A percentile compares a stretch with the other conserved stretches of the same genome.
phyloP scores from a whole-genome alignment of 1,140 invertebrate species.

The Atta texana region DNA sequence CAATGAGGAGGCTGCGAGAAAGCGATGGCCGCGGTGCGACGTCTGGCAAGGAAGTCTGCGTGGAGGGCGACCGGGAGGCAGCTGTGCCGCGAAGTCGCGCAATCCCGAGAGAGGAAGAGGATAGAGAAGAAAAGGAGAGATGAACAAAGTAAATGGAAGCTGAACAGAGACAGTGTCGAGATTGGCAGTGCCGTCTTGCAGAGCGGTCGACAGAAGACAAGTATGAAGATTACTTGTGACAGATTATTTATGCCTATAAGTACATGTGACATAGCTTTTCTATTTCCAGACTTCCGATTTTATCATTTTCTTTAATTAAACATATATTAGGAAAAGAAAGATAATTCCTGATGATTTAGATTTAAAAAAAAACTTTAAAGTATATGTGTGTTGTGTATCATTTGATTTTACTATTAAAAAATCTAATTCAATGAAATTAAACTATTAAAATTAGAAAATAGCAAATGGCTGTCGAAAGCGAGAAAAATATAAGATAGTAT shows the following conservation, averaged over 20 bases:
- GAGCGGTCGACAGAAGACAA: background rate
- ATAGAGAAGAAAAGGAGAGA: background rate
- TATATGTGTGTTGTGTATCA: background rate
- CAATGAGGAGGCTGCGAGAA: constrained; percentile 30
- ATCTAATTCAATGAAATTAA: background rate
- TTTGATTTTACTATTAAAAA: background rate
- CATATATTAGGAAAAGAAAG: background rate
- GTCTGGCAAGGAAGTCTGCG: constrained; percentile 47
- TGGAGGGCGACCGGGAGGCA: constrained; percentile 26
- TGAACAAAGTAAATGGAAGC: constrained; percentile 10
- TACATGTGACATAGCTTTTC: background rate
- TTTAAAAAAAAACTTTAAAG: background rate
- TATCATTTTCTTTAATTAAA: background rate
- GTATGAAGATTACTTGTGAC: background rate
- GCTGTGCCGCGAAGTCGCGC: constrained; percentile 32
- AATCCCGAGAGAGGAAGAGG: background rate
- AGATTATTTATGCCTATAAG: background rate
- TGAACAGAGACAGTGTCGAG: constrained; percentile 5
- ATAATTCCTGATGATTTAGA: background rate
- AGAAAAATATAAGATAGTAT: background rate
- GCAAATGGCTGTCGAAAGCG: background rate
- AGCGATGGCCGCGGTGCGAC: constrained; percentile 25
- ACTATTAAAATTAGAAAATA: no score
- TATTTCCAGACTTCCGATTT: background rate
- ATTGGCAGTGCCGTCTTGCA: constrained; percentile 1